These are phyloP conservation scores for Apodemia mormo DNA, from an alignment of 2,888 invertebrate species.

Conservation along the genomic window DNA sequence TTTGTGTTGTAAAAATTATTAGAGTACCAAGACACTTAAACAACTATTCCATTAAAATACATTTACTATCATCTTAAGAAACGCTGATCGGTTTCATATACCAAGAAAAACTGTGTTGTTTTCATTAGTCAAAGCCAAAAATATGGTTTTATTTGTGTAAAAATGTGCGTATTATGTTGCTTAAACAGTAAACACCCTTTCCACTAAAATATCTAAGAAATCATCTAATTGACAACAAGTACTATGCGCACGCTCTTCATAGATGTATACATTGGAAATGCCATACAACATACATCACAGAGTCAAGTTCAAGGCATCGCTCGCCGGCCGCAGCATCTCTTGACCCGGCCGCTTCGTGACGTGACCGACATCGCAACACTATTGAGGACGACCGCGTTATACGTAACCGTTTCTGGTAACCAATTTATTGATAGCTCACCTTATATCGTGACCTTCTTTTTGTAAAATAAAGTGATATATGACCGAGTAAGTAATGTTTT, in stretches of 20 bases:
- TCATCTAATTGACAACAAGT: not conserved
- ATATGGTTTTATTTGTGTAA: too few relatives aligned
- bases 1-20: too few relatives aligned
- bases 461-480: not conserved
- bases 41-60: too few relatives aligned
- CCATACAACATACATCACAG: not conserved
- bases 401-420: constrained; percentile 4
- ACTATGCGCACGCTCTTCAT: not conserved
- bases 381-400: constrained; percentile 18
- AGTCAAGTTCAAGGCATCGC: constrained; percentile 59
- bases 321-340: constrained; percentile 55
- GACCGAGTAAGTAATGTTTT: not conserved
- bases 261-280: not conserved
- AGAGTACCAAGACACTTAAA: too few relatives aligned
- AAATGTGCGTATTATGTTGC: too few relatives aligned
- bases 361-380: constrained; percentile 31
- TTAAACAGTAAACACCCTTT: too few relatives aligned
- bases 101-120: too few relatives aligned
- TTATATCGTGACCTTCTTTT: not conserved
- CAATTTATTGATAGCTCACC: not conserved
- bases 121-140: too few relatives aligned
- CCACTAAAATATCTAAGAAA: not conserved
- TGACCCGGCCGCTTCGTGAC: constrained; percentile 48
- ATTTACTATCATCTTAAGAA: too few relatives aligned
- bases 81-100: too few relatives aligned